These are phyloP conservation scores for Takifugu bimaculatus DNA, from an alignment of 2,113 vertebrate genomes.

Conservation along the genomic window DNA sequence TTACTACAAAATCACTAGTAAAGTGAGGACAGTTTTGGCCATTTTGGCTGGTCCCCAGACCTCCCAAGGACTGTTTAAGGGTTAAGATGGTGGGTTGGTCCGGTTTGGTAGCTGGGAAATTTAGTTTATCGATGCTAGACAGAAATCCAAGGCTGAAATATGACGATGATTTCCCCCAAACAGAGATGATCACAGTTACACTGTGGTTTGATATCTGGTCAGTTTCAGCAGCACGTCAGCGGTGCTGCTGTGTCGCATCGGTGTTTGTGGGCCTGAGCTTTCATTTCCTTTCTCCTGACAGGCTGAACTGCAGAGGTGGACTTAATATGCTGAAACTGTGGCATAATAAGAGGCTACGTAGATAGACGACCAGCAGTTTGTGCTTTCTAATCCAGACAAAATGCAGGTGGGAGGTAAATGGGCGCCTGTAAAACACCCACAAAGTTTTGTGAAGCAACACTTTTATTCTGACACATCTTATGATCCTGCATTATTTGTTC, in stretches of 20 bases:
- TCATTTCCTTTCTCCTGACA: slow-evolving; percentile 11
- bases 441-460: neutral
- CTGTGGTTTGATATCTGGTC: neutral
- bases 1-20: too few species aligned
- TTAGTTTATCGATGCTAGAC: too few species aligned
- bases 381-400: neutral
- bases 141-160: too few species aligned
- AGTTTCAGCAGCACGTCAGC: slow-evolving; percentile 6
- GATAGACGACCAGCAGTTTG: neutral
- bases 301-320: slow-evolving; percentile 11
- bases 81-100: too few species aligned
- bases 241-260: slow-evolving; percentile 2
- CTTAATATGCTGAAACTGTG: slow-evolving; percentile 5
- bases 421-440: neutral
- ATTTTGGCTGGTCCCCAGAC: too few species aligned
- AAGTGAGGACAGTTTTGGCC: too few species aligned
- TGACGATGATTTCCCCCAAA: too few species aligned
- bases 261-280: neutral
- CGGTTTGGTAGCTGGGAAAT: too few species aligned
- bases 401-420: neutral
- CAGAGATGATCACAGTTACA: neutral
- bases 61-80: too few species aligned
- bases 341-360: neutral
- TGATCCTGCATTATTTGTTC: neutral
- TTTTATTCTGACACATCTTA: neutral